Base-by-base conservation (phyloP, 2,888 invertebrate genomes). In the Pediacus dermestoides region DNA sequence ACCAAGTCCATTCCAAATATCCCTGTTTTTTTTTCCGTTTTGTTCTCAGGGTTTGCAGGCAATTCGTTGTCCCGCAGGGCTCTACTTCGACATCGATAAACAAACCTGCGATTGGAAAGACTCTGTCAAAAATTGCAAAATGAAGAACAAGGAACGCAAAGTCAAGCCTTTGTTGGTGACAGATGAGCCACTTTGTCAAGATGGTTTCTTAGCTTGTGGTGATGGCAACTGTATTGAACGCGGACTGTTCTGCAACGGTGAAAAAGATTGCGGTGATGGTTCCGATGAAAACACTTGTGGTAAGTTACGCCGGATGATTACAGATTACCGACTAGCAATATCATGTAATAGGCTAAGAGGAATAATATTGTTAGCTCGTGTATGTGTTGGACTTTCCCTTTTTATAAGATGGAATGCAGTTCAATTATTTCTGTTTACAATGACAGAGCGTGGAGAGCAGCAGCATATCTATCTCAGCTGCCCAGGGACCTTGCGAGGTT, bases 81-180 rank as follows among this genome's bases (percentile, higher is more conserved):
- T 93, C 56, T 91, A 78, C 72, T 93, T 93, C 72, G 92, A 93
- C 68, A 90, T 92, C 63, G 92, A 92, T 67, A 90, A 91, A 69
- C 92, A 93, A 71, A 92, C 92, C 2, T 93, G 92, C 64, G 91
- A 92, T 67, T 93, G 92, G 92, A 92, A 88, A 68, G 88, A 85
- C 48, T 80, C 90, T 2, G 92, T 92, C n/a, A 89, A 88, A 69
- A 92, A 91, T 71, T 93, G 92, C 74, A 89, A 89, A 64, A 66
- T 85, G 57, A 90, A 90, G 75, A 88, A 84, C 70, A 91, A 91
- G 68, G 90, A 89, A 66, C 81, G 88, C 48, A 89, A 89, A 68
- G 77, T 86, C 10, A 90, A 89, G 63, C 92, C 92, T 40, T 74
- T 90, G 53, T 74, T 92, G 39, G 83, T 84, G 72, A 93, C 92